These are phyloP conservation scores for Xiphias gladius DNA, from an alignment of 2,113 vertebrate species.

Conservation along the genomic window DNA sequence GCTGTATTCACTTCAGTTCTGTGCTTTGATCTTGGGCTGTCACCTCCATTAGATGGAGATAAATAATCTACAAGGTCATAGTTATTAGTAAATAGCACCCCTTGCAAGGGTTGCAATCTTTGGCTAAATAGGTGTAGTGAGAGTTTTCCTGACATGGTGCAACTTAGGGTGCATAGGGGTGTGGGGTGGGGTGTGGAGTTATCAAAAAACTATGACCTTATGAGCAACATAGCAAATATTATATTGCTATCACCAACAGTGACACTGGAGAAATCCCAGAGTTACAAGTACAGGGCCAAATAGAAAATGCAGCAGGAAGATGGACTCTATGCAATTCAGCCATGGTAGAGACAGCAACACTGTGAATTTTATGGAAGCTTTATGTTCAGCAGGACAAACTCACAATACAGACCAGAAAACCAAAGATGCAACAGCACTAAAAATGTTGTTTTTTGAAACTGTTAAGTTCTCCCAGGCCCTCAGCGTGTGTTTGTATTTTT, in stretches of 20 bases:
- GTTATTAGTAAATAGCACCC: constrained; percentile 14
- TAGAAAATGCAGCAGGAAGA: not conserved
- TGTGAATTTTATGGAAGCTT: not conserved
- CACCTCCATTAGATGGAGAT: constrained; percentile 17
- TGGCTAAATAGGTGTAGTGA: not conserved
- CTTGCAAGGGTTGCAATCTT: not conserved
- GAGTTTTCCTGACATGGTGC: not conserved
- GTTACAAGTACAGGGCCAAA: not conserved
- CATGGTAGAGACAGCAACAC: not conserved
- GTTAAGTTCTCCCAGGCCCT: not conserved
- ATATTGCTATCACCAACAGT: not conserved
- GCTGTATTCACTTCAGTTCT: not conserved
- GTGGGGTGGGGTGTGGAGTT: not conserved
- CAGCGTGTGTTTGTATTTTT: not conserved
- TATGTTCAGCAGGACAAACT: not conserved
- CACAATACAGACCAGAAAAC: not conserved
- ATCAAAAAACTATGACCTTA: too few relatives aligned
- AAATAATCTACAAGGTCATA: constrained; percentile 12
- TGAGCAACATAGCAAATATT: not conserved
- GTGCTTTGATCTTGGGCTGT: constrained; percentile 22
- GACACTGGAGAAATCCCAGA: not conserved
- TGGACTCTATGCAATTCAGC: not conserved
- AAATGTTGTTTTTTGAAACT: constrained; percentile 2
- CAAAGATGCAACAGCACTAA: not conserved
- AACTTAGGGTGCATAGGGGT: not conserved